Evolutionary conservation across 2,113 vertebrate species (phyloP), one percentile per base, ranked within the genome.

Genomic region (Oophaga pumilio): DNA sequence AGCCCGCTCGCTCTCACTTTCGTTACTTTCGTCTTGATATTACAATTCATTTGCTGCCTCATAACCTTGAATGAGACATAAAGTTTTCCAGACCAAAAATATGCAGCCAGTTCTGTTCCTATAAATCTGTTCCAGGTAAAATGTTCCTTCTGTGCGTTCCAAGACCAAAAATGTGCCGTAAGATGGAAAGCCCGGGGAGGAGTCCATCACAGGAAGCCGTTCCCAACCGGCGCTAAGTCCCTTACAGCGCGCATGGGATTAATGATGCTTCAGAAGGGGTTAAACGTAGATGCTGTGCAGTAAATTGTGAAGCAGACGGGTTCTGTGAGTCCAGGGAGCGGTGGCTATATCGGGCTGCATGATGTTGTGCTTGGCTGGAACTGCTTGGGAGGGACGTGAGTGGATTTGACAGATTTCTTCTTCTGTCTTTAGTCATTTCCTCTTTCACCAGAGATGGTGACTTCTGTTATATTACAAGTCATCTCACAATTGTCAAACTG

Each of bases 121-220:
- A 77, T 69, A 69, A 88, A 87, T 86, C 73, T 8, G 56, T 89
- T 90, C 73, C 71, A 68, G 88, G 83, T 87, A 89, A 90, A 79
- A 28, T 1, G 9, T 90, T 90, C 86, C 86, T 59, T 20, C 52
- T 24, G 79, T 9, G 17, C n/a, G 8, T 69, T 89, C 88, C 89
- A 90, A 69, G 85, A 60, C 80, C 85, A 88, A 89, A 85, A 86
- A 89, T 91, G 57, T 83, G 80, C 85, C 59, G 81, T 79, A 82
- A 56, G 28, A 24, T 69, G 90, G 90, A 90, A 89, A 85, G 28
- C 82, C 53, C 56, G 52, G 88, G 91, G 88, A 90, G 89, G 12
- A 85, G 89, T 89, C 74, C 85, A 85, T 73, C 52, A 80, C 62
- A 80, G 90, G 89, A 89, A 92, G 90, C 85, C 82, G 77, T 90